Percentiles rank a stretch among this genome's conserved stretches.
Conservation (phyloP, 2,888 invertebrate genomes). For the Rhagonycha lutea region DNA sequence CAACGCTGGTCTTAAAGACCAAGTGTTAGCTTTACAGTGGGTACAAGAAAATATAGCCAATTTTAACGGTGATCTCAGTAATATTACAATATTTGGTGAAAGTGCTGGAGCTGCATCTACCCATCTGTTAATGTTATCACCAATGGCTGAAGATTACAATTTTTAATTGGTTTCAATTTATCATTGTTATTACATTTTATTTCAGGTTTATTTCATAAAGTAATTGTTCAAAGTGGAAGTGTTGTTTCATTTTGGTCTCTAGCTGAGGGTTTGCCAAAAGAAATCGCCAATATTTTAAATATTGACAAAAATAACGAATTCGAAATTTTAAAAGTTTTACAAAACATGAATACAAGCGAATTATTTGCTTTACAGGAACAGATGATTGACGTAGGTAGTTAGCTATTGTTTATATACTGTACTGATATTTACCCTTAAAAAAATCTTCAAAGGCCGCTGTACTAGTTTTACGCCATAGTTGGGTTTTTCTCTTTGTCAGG, state of each 20-base stretch:
- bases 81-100: constrained; percentile 60
- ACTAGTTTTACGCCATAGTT: no score
- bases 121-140: constrained; percentile 57
- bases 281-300: constrained; percentile 49
- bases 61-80: constrained; percentile 59
- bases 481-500: no score
- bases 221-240: constrained; percentile 48
- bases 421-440: no score
- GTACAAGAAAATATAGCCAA: constrained; percentile 56
- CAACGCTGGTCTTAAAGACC: constrained; percentile 60
- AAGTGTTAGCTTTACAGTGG: constrained; percentile 59
- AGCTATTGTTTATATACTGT: neutral
- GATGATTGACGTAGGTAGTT: constrained; percentile 41
- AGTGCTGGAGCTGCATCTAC: constrained; percentile 59
- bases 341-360: constrained; percentile 45
- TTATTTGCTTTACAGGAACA: constrained; percentile 49
- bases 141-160: constrained; percentile 51
- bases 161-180: constrained; percentile 30
- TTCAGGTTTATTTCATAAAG: constrained; percentile 48
- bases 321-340: constrained; percentile 49
- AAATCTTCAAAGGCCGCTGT: no score
- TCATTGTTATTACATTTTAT: neutral
- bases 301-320: constrained; percentile 48
- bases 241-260: constrained; percentile 43
- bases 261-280: constrained; percentile 45